Evolutionary conservation across 92 coral and sea anemone genomes (phyloP), one percentile per base, ranked within the genome.

Genomic region (Bergia puertoricense): DNA sequence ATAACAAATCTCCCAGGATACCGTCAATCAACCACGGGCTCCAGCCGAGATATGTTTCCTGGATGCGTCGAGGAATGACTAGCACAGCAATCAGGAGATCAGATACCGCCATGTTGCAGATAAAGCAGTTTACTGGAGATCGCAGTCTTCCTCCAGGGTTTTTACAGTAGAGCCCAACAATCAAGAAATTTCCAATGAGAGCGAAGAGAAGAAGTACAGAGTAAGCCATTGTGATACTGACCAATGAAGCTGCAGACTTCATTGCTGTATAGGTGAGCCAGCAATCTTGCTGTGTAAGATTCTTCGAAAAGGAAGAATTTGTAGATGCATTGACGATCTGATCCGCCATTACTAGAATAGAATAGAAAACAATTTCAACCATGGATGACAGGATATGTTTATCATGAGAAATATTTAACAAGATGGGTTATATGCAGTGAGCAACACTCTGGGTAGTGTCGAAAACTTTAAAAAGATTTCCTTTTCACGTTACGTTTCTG

Each of bases 1-100:
- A 83, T 20, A 83, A 39, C 10, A 83, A 16, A 1, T 83, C 79
- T 13, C 86, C 86, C 0, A 83, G 36, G 39, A 83, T 16, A 3
- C 86, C 86, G 48, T 83, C 79, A 11, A 83, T 39, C 44, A 83
- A 46, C 86, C 86, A 83, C 6, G 79, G 86, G 37, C 79, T 72
- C 86, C 86, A 83, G 36, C 86, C 86, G 0, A 83, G 86, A 68
- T 69, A 83, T 7, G 77, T 43, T 30, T 83, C 86, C 54, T 83
- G 86, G 46, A 83, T 69, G 40, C 86, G 86, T 4, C 86, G 76
- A n/a, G 86, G 86, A 44, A 83, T 83, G n/a, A 83, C 86, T 15
- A 83, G 67, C 20, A 83, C 36, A 0, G 86, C 77, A 39, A 83
- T 83, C 22, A 83, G 78, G 8, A 83, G 57, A 71, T 83, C 86